Base-by-base conservation (phyloP, 2,797 vertebrate species). In the Chaetodon trifasciatus region DNA sequence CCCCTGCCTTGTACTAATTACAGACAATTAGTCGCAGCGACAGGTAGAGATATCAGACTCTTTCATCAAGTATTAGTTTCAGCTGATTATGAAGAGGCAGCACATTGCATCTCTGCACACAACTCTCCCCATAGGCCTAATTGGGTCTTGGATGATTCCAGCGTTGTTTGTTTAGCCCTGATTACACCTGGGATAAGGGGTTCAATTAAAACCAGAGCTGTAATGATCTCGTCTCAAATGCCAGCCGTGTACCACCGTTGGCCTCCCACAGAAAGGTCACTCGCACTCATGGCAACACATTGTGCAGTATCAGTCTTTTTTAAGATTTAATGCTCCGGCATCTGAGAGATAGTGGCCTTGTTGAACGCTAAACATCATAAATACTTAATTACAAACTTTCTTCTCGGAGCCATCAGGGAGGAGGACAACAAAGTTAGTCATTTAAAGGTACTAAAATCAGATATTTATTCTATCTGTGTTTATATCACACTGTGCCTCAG, bases 381-480 rank as follows among this genome's bases (percentile, higher is more conserved):
- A 95, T 94, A 94, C 86, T 91, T 92, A 91, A 93, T 94, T 81
- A 83, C 74, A 89, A 89, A 88, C 86, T 91, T 89, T 88, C 77
- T 84, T 89, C 80, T 82, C 39, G 32, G 74, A 89, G 85, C 63
- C 92, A 85, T 84, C 81, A 78, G 93, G 87, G 92, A 92, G 79
- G 82, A 81, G 89, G 88, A 88, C 90, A 91, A 93, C 89, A 93
- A 92, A 92, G 90, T 91, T 91, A 91, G 89, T 92, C 82, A 91
- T 91, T 93, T 91, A 93, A 91, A 91, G 88, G 88, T 90, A 86
- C 83, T 88, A 91, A 92, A 93, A 91, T 82, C 83, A 83, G 85
- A 91, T 92, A 92, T 94, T 94, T 92, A 93, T 93, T 93, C 87
- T 84, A 92, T 91, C 87, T 89, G 90, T 93, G 91, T 94, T 94